Evolutionary conservation across 2,113 vertebrate genomes (phyloP).

Genomic region (Chionomys nivalis): DNA sequence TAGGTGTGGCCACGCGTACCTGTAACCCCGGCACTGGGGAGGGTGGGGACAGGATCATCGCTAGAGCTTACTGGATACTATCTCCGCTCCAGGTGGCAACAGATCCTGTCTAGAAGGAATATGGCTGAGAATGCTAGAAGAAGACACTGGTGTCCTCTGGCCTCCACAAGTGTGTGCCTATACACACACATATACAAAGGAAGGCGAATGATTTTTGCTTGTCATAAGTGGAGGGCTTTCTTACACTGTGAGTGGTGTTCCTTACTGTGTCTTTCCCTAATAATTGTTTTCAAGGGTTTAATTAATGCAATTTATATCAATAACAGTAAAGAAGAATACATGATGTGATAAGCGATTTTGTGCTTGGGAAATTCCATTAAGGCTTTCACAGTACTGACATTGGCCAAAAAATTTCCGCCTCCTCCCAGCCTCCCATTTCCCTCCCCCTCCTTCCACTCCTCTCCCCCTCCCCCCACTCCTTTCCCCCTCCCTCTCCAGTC

Average conservation of each 20-base stretch:
- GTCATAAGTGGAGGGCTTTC: neutral
- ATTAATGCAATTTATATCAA: constrained; percentile 42
- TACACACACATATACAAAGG: neutral
- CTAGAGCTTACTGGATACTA: neutral
- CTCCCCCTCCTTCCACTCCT: no score
- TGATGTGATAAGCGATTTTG: neutral
- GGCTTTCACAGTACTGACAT: neutral
- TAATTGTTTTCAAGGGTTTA: constrained; percentile 48
- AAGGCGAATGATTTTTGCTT: neutral
- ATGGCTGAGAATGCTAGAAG: no score
- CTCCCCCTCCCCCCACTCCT: no score
- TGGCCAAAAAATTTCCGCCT: no score
- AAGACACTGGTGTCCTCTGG: neutral
- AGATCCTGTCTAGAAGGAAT: neutral
- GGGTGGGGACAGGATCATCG: neutral
- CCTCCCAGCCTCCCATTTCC: no score
- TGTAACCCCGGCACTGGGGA: neutral
- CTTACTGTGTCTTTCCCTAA: neutral
- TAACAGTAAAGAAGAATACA: constrained; percentile 21
- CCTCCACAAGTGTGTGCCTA: neutral
- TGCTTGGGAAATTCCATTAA: constrained; percentile 1
- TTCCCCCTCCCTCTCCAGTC: no score
- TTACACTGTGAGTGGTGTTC: neutral
- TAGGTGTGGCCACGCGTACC: neutral
- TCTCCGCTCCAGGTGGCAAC: neutral